A percentile compares a stretch with the other conserved stretches of the same genome.
phyloP scores from a whole-genome alignment of 1,140 invertebrate genomes.

The Drosophila carrolli region DNA sequence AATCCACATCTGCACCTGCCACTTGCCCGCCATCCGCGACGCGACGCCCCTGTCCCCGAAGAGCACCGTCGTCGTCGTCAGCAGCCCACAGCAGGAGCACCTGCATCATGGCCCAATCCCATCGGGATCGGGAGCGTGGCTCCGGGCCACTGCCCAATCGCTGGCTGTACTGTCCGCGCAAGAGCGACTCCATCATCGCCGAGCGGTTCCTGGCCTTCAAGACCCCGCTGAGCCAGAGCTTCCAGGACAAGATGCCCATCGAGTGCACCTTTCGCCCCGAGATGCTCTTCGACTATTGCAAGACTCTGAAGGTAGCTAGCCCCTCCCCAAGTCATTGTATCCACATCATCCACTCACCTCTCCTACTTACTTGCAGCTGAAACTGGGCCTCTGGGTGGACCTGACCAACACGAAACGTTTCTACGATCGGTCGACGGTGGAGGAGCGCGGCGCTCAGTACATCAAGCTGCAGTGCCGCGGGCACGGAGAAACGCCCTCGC shows the following conservation, averaged over 20 bases:
- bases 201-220: conserved; percentile 96
- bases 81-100: background rate
- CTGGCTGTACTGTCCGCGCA: conserved; percentile 97
- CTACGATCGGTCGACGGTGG: conserved; percentile 93
- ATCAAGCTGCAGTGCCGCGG: conserved; percentile 95
- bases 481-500: conserved; percentile 91
- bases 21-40: background rate
- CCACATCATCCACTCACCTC: too few species aligned
- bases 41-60: background rate
- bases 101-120: conserved; percentile 55
- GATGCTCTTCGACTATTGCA: conserved; percentile 92
- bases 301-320: conserved; percentile 88
- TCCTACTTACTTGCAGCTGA: conserved; percentile 86
- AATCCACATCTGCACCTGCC: background rate
- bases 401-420: conserved; percentile 97
- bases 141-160: conserved; percentile 92
- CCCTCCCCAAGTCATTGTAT: too few species aligned
- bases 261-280: conserved; percentile 92
- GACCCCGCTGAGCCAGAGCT: conserved; percentile 92
- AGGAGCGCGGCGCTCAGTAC: conserved; percentile 91
- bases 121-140: conserved; percentile 61
- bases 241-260: conserved; percentile 92
- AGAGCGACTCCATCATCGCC: conserved; percentile 90
- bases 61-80: conserved; percentile 10
- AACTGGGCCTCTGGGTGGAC: conserved; percentile 98